A percentile compares a stretch with the other conserved stretches of the same genome.
Evolutionary conservation across 2,888 invertebrate genomes (phyloP).

Genomic region (Uloborus plumipes): DNA sequence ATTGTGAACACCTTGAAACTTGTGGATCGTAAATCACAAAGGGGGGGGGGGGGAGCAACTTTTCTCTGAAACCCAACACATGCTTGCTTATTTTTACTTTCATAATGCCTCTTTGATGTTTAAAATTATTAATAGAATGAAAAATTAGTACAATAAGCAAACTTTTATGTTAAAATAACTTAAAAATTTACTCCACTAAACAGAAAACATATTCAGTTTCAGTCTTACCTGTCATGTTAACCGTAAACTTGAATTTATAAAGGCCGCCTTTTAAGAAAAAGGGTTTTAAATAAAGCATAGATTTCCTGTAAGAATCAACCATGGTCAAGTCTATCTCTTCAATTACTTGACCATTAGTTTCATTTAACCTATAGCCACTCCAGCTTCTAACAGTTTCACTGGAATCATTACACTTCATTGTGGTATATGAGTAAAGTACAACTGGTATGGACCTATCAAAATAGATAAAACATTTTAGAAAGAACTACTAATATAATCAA

Average conservation of each 20-base stretch:
- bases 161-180: neutral
- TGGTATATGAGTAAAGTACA: conserved; percentile 66
- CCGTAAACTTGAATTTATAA: conserved; percentile 70
- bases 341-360: conserved; percentile 59
- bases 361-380: conserved; percentile 65
- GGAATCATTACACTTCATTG: conserved; percentile 67
- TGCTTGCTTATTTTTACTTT: no score
- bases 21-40: no score
- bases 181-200: neutral
- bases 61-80: no score
- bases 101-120: no score
- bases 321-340: conserved; percentile 66
- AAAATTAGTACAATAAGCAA: no score
- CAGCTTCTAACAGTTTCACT: conserved; percentile 65
- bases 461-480: neutral
- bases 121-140: no score
- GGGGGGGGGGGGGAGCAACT: no score
- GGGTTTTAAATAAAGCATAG: conserved; percentile 68
- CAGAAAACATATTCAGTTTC: neutral
- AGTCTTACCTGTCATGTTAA: conserved; percentile 68
- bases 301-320: conserved; percentile 67
- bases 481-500: neutral
- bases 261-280: conserved; percentile 69
- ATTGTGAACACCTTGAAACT: no score
- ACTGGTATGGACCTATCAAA: conserved; percentile 63